Base-by-base conservation (phyloP, 2,113 vertebrate genomes). In the Labrus mixtus region DNA sequence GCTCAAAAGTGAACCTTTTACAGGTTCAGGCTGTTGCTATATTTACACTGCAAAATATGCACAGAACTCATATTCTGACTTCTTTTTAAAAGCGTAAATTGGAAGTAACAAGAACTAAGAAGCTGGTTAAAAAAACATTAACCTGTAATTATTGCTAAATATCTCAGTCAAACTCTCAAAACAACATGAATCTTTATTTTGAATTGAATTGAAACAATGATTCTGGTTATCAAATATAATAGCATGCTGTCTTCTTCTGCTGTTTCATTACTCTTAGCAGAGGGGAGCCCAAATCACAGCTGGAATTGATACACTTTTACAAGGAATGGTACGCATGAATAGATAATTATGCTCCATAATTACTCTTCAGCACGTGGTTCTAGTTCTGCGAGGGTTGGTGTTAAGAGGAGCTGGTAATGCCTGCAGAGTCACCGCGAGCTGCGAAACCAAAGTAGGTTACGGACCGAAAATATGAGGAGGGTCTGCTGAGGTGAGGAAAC, bases 301-400 rank as follows among this genome's bases (percentile, higher is more conserved):
- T 93, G 83, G 87, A 75, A 89, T 61, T 81, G 57, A 92, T 91
- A 88, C 73, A 78, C 61, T 88, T 68, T 82, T 72, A 83, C 75
- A 2, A 78, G 58, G 80, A 92, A 73, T 87, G 87, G 54, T 74
- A 83, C 85, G 77, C 89, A 77, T 69, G 82, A 87, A 90, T 80
- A 88, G 78, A 92, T 83, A 81, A 90, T 89, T 90, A 87, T 60
- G 65, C 84, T 74, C 81, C 7, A 73, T 87, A 91, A 86, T 91
- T 90, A 80, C 59, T 73, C 88, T 87, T 81, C 84, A 76, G 73
- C 56, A 64, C 79, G 85, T 67, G 61, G 59, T 80, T 60, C 63
- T 12, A 46, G 45, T 48, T 79, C 39, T 76, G 83, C 20, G 33
- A 86, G 73, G 17, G 33, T 8, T 29, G 61, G 73, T 57, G 75